phyloP scores from a whole-genome alignment of 2,888 invertebrate genomes.

The Nomada goodeniana region DNA sequence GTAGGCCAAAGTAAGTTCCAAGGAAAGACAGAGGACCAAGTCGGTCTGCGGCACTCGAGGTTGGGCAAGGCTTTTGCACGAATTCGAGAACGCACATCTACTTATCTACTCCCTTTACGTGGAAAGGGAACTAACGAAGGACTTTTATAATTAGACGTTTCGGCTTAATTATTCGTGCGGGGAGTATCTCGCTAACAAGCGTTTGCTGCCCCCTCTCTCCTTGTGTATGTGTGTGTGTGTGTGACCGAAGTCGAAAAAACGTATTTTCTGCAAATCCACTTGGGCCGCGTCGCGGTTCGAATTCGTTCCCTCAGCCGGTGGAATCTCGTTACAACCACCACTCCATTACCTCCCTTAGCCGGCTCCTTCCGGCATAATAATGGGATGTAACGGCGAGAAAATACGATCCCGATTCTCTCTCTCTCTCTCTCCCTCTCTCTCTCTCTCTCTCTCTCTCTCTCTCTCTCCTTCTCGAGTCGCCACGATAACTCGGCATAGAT shows the following conservation, averaged over 20 bases:
- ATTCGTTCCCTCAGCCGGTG: slow-evolving; percentile 65
- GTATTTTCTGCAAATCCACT: slow-evolving; percentile 37
- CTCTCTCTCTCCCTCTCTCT: too few relatives aligned
- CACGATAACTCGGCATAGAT: slow-evolving; percentile 42
- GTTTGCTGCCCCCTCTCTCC: slow-evolving; percentile 40
- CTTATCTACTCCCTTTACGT: slow-evolving; percentile 65
- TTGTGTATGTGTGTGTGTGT: not conserved
- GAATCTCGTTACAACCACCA: slow-evolving; percentile 69
- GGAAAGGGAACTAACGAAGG: slow-evolving; percentile 75
- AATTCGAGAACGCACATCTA: slow-evolving; percentile 54
- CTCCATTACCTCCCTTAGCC: slow-evolving; percentile 41
- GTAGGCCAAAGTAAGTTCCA: slow-evolving; percentile 1
- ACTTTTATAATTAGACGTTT: slow-evolving; percentile 79
- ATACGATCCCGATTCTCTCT: slow-evolving; percentile 37
- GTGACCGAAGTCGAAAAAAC: slow-evolving; percentile 10
- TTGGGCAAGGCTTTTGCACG: slow-evolving; percentile 25
- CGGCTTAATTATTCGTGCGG: slow-evolving; percentile 75
- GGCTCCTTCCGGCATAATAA: slow-evolving; percentile 51
- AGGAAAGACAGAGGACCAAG: not conserved
- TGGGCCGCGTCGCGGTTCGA: slow-evolving; percentile 55
- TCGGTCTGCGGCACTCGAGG: slow-evolving; percentile 5
- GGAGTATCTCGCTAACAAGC: slow-evolving; percentile 74
- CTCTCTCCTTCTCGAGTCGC: not conserved
- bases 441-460: too few relatives aligned
- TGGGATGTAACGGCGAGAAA: slow-evolving; percentile 64